Base-by-base conservation (phyloP, 2,113 vertebrate genomes). In the Trochalopteron elliotii region DNA sequence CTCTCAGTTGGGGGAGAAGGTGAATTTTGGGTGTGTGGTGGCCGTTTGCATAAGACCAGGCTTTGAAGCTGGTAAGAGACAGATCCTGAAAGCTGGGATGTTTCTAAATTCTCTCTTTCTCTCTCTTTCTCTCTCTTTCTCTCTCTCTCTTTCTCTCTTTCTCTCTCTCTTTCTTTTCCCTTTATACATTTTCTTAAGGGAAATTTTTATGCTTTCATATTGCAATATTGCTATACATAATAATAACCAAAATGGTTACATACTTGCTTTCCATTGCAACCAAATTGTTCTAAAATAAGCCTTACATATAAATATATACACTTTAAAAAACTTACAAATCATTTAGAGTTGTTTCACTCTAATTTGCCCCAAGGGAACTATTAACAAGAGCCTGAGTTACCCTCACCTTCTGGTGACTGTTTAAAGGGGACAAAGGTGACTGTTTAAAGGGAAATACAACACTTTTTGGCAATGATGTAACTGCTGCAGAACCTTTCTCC, bases 261-360 rank as follows among this genome's bases (percentile, higher is more conserved):
- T 35, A 21, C 24, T 35, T 75, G 24, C 35, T 67, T 75, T 75
- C 10, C 19, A 17, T 50, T 42, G 35, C 31, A 31, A 35, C 7
- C 9, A 42, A 50, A 42, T 14, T 49, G 2, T 25, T 67, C 21
- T 35, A 31, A 59, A 35, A 76, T 24, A 42, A 57, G 18, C 13
- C 11, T 19, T 57, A 49, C 4, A 24, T 16, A 47, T 40, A 47
- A 15, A 33, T 31, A 8, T 47, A 30, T 50, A 27, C 25, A 19
- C 15, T 21, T 33, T 25, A 0, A 37, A 47, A 53, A 33, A 24
- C 14, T 14, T 15, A n/a, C 24, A 75, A 57, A 49, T 57, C 15
- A 50, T 50, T 67, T 11, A 1, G 31, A 31, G 11, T 31, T 0
- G 0, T 59, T 76, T 68, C 21, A 27, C 17, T 52, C 33, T 68